A percentile compares a stretch with the other conserved stretches of the same genome.
Evolutionary conservation across 2,797 vertebrate genomes (phyloP).

Genomic region (Sternotherus odoratus): DNA sequence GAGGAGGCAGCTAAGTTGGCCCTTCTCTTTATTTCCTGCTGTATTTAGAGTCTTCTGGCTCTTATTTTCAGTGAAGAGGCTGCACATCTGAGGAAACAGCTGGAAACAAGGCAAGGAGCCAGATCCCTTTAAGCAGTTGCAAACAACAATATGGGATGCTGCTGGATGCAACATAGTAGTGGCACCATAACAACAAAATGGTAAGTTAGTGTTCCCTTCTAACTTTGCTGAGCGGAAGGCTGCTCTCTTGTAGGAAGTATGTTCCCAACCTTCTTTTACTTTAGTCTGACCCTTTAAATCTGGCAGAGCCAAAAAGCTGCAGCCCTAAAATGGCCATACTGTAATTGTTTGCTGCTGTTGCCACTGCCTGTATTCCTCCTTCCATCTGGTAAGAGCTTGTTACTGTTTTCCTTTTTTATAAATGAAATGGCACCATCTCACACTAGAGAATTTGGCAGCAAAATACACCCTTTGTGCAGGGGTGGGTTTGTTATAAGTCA

Average conservation of each 20-base stretch:
- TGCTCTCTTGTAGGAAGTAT: neutral
- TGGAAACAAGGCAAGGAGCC: constrained; percentile 5
- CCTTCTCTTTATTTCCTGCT: neutral
- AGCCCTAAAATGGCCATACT: neutral
- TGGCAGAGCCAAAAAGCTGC: neutral
- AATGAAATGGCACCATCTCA: neutral
- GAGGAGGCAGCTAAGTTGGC: neutral
- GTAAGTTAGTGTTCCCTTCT: neutral
- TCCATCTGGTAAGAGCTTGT: neutral
- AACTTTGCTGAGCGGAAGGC: neutral
- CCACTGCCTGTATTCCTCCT: neutral
- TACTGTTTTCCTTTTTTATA: neutral
- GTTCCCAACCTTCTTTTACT: neutral
- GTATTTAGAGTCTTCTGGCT: neutral
- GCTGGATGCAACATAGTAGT: neutral
- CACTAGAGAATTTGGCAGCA: neutral
- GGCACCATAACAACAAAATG: neutral
- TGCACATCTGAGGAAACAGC: neutral
- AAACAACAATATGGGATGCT: neutral
- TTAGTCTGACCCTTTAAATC: neutral
- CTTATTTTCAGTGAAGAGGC: neutral
- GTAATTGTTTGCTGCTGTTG: neutral
- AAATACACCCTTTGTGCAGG: neutral
- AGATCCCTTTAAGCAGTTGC: neutral
- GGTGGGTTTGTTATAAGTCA: neutral